Conservation (phyloP, 2,888 invertebrate species). For the Furcula furcula region DNA sequence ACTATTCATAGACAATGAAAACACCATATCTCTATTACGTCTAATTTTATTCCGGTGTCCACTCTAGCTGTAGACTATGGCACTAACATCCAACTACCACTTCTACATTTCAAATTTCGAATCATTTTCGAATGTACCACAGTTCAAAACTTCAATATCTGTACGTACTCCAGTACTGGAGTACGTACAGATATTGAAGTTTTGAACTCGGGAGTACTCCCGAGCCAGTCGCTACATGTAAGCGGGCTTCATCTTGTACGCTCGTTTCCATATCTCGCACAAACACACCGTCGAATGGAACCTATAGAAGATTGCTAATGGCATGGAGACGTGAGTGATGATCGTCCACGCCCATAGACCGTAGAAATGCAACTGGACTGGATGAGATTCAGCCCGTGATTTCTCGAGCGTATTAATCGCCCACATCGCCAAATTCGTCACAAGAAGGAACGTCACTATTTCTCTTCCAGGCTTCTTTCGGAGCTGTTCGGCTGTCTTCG, state of each 20-base stretch:
- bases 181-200: no score
- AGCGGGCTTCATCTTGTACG: conserved; percentile 95
- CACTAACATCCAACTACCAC: conserved; percentile 63
- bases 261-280: conserved; percentile 98
- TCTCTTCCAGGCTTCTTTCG: conserved; percentile 95
- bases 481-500: conserved; percentile 90
- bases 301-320: conserved; percentile 94
- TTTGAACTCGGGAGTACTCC: no score
- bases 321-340: conserved; percentile 96
- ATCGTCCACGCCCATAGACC: conserved; percentile 98
- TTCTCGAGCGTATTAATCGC: conserved; percentile 96
- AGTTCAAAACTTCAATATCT: conserved; percentile 42
- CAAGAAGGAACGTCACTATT: conserved; percentile 94
- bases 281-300: conserved; percentile 97
- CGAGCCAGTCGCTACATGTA: conserved; percentile 86
- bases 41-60: conserved; percentile 30
- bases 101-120: conserved; percentile 37
- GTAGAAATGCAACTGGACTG: conserved; percentile 95
- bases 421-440: conserved; percentile 96
- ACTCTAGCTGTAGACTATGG: conserved; percentile 58
- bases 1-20: conserved; percentile 19
- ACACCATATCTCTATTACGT: conserved; percentile 15
- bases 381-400: conserved; percentile 94
- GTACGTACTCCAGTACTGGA: conserved; percentile 45
- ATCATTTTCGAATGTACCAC: conserved; percentile 50